Conservation (phyloP, 2,888 invertebrate genomes). For the Aleiodes leptofemur region DNA sequence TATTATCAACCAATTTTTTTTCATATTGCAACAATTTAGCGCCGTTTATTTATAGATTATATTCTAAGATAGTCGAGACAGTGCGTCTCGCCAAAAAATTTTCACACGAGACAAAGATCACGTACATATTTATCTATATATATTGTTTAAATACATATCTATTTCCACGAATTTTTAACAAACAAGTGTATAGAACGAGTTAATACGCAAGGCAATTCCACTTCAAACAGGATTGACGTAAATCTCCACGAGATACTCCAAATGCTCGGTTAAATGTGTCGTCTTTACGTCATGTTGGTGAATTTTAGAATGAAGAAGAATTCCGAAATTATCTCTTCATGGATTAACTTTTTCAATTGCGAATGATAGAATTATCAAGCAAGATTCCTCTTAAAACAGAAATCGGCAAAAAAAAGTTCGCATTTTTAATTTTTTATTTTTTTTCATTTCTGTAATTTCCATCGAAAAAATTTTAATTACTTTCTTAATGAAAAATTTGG, state of each 20-base stretch:
- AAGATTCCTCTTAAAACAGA: too few relatives aligned
- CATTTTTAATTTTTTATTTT: too few relatives aligned
- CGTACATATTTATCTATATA: slow-evolving; percentile 10
- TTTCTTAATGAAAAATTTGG: too few relatives aligned
- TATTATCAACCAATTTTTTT: neutral
- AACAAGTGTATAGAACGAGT: slow-evolving; percentile 7
- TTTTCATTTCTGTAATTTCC: too few relatives aligned
- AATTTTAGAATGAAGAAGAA: neutral
- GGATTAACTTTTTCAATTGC: too few relatives aligned
- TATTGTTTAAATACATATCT: slow-evolving; percentile 9
- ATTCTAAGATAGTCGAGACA: slow-evolving; percentile 13
- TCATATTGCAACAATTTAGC: slow-evolving; percentile 11
- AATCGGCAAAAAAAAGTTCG: too few relatives aligned
- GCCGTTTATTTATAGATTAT: slow-evolving; percentile 40
- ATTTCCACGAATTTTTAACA: slow-evolving; percentile 13
- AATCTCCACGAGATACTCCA: neutral
- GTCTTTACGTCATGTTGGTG: slow-evolving; percentile 15
- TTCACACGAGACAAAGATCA: slow-evolving; percentile 5
- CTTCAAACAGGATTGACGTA: slow-evolving; percentile 10
- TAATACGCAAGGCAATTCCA: slow-evolving; percentile 1
- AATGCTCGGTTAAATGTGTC: neutral
- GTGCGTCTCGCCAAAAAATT: slow-evolving; percentile 2
- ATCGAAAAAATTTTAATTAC: too few relatives aligned
- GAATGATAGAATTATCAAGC: neutral
- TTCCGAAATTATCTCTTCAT: too few relatives aligned